A percentile compares a stretch with the other conserved stretches of the same genome.
Conservation (phyloP, 2,888 invertebrate genomes). For the Atherix ibis region DNA sequence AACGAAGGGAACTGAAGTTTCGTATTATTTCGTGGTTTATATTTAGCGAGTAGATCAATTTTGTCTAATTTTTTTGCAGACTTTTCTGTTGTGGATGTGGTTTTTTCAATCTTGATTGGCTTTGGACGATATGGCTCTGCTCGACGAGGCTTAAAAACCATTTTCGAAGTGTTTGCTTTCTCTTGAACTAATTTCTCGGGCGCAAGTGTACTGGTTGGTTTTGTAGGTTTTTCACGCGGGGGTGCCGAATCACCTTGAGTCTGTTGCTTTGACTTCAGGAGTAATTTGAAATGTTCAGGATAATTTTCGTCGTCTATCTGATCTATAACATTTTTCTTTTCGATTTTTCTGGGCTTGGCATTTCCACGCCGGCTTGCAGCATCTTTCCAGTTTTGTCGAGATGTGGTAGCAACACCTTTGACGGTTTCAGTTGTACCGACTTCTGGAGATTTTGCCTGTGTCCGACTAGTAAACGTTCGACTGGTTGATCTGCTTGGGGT, state of each 20-base stretch:
- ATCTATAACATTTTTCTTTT: constrained; percentile 25
- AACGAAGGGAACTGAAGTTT: constrained; percentile 12
- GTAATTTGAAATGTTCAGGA: constrained; percentile 47
- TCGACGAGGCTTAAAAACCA: constrained; percentile 12
- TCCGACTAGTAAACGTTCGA: constrained; percentile 2
- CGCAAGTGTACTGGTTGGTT: constrained; percentile 2
- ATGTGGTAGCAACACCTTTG: constrained; percentile 11
- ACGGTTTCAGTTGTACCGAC: constrained; percentile 9
- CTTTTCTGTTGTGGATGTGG: constrained; percentile 8
- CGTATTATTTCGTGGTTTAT: constrained; percentile 11
- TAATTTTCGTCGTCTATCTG: constrained; percentile 47
- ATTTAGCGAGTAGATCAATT: constrained; percentile 6
- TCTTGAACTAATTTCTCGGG: background rate
- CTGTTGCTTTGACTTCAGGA: constrained; percentile 40
- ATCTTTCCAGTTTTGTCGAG: constrained; percentile 12
- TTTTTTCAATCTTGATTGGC: constrained; percentile 10
- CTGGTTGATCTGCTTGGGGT: constrained; percentile 5
- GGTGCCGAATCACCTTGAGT: constrained; percentile 4
- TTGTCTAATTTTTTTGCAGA: constrained; percentile 8
- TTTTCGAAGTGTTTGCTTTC: constrained; percentile 8
- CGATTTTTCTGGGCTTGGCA: constrained; percentile 8
- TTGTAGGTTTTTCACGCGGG: background rate
- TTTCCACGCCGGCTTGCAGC: constrained; percentile 9
- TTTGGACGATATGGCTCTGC: constrained; percentile 13
- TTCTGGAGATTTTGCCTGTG: constrained; percentile 5